phyloP scores from a whole-genome alignment of 2,113 vertebrate species.

The Mastomys coucha region DNA sequence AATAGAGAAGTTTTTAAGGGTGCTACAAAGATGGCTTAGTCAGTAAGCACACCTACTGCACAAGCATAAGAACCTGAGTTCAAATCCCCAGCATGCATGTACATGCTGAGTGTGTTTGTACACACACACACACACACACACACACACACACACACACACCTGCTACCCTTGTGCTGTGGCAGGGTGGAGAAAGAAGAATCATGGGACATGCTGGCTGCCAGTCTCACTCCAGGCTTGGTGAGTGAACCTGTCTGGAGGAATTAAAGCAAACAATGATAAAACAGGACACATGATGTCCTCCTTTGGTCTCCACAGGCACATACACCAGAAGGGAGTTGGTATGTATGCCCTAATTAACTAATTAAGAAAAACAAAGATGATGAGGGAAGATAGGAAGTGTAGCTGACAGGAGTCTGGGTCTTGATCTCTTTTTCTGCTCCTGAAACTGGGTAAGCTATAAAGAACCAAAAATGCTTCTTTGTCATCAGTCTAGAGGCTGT shows the following conservation, averaged over 20 bases:
- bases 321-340: not conserved
- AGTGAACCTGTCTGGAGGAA: not conserved
- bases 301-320: not conserved
- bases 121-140: too few relatives aligned
- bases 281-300: not conserved
- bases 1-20: not conserved
- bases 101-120: not conserved
- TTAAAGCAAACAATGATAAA: not conserved
- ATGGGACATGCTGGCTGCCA: not conserved
- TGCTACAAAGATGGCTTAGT: not conserved
- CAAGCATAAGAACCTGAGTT: not conserved
- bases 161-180: not conserved
- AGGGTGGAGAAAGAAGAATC: not conserved
- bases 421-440: not conserved
- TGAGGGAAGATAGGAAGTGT: not conserved
- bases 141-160: too few relatives aligned
- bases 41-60: not conserved
- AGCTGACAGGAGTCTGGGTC: not conserved
- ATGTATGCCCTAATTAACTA: not conserved
- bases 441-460: not conserved
- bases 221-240: not conserved
- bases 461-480: not conserved
- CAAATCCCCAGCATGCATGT: not conserved
- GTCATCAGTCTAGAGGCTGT: not conserved
- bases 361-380: not conserved